Evolutionary conservation across 2,797 vertebrate species (phyloP).

Genomic region (Mus spretus): DNA sequence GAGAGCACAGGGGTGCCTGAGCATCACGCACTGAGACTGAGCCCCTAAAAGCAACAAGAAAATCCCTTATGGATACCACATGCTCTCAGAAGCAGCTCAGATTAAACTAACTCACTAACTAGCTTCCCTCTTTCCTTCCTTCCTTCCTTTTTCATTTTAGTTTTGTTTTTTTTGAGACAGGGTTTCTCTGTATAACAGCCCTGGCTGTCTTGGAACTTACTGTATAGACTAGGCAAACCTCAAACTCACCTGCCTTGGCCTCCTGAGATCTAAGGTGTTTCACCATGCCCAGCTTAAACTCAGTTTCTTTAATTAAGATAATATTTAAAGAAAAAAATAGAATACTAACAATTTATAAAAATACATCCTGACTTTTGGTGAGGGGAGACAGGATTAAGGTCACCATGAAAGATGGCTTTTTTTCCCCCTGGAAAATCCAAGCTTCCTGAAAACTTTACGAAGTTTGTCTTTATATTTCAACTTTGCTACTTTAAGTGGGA

Average conservation of each 20-base stretch:
- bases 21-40: not conserved
- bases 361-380: not conserved
- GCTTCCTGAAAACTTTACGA: not conserved
- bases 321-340: not conserved
- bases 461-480: not conserved
- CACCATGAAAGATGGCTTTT: not conserved
- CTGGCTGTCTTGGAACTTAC: too few species aligned
- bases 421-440: not conserved
- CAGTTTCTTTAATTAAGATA: not conserved
- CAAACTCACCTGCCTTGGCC: not conserved
- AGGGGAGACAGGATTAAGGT: not conserved
- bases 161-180: not conserved
- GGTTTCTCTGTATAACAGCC: not conserved
- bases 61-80: not conserved
- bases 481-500: conserved; percentile 11
- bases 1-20: not conserved
- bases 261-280: not conserved
- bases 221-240: not conserved
- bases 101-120: not conserved
- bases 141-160: not conserved
- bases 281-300: not conserved
- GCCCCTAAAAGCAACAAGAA: too few species aligned
- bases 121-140: too few species aligned
- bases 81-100: not conserved
- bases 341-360: not conserved